Percentiles rank a stretch among this genome's conserved stretches.
Evolutionary conservation across 2,797 vertebrate genomes (phyloP).

Genomic region (Tangara arthus): DNA sequence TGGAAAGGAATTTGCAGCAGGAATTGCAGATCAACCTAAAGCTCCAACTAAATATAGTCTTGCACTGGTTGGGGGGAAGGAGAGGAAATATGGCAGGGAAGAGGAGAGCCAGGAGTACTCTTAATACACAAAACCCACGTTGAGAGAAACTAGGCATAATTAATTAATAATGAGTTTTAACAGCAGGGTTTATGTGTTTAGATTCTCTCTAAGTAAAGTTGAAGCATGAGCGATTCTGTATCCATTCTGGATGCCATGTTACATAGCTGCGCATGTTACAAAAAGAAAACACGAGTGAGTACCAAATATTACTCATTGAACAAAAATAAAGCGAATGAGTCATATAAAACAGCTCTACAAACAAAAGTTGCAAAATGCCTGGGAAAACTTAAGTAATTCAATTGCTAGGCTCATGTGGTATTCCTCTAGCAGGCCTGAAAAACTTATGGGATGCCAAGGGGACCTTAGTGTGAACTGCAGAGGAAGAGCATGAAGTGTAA

Average conservation of each 20-base stretch:
- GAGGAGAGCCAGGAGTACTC: not conserved
- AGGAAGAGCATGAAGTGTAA: not conserved
- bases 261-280: not conserved
- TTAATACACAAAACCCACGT: not conserved
- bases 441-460: not conserved
- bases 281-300: not conserved
- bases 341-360: conserved; percentile 22
- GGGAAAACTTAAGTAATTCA: conserved; percentile 19
- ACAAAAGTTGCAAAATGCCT: conserved; percentile 37
- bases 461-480: not conserved
- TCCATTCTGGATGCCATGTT: not conserved
- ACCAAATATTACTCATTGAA: conserved; percentile 38
- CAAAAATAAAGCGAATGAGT: conserved; percentile 36
- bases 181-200: not conserved
- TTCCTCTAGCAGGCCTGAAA: not conserved
- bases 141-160: not conserved
- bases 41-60: conserved; percentile 42
- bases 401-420: not conserved
- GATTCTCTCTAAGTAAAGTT: not conserved
- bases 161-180: not conserved
- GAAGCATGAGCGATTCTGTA: not conserved
- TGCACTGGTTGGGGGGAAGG: not conserved
- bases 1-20: conserved; percentile 50
- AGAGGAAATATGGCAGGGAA: not conserved
- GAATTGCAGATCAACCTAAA: conserved; percentile 31